These are phyloP conservation scores for Metaphire vulgaris DNA, from an alignment of 1,140 invertebrate genomes.

Conservation along the genomic window DNA sequence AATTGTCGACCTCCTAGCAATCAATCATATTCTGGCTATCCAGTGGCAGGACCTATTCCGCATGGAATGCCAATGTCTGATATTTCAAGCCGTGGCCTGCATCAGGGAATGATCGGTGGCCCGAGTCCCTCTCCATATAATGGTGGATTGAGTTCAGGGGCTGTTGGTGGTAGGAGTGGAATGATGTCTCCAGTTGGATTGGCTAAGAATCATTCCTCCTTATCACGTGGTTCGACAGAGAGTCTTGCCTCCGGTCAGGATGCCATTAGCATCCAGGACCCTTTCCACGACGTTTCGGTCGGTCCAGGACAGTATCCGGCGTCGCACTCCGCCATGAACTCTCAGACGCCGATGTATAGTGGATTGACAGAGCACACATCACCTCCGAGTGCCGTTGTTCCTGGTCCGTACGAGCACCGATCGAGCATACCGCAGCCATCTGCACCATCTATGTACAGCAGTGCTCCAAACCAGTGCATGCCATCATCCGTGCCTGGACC, in stretches of 20 bases:
- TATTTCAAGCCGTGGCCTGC: not conserved
- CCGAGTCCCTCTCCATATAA: not conserved
- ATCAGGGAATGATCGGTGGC: not conserved
- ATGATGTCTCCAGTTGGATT: not conserved
- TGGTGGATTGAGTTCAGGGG: not conserved
- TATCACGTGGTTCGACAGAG: not conserved
- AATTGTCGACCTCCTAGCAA: not conserved
- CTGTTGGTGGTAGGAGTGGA: not conserved
- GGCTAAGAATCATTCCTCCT: not conserved
- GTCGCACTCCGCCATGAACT: not conserved
- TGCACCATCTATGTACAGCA: not conserved
- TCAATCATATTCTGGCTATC: not conserved
- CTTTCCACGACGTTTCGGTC: not conserved
- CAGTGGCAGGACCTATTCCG: not conserved
- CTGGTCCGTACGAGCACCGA: not conserved
- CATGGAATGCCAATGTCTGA: not conserved
- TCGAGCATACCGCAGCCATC: not conserved
- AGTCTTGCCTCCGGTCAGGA: not conserved
- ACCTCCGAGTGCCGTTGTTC: not conserved
- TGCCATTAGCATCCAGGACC: not conserved
- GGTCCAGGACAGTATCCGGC: not conserved
- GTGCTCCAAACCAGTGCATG: not conserved
- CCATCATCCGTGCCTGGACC: not conserved
- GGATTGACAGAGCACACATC: not conserved
- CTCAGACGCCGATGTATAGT: not conserved